These are phyloP conservation scores for Epistrophe grossulariae DNA, from an alignment of 2,888 invertebrate genomes.

Conservation along the genomic window DNA sequence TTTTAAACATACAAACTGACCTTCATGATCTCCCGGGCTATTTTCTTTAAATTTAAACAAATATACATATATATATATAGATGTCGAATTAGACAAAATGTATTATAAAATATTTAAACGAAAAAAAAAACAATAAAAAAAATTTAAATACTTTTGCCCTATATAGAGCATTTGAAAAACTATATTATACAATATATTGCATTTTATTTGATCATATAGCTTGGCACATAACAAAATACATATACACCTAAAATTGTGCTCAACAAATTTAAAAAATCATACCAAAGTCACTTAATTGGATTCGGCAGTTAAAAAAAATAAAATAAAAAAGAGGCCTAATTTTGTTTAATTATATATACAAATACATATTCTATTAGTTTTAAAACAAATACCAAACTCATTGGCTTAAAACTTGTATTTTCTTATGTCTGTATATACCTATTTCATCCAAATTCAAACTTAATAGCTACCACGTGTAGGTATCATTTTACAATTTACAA, in stretches of 20 bases:
- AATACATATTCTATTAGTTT: not conserved
- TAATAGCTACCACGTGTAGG: not conserved
- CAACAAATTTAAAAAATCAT: not conserved
- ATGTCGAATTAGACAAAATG: not conserved
- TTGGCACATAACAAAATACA: not conserved
- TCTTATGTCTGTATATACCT: no score
- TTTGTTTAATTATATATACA: not conserved
- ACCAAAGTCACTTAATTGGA: not conserved
- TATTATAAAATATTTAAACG: not conserved
- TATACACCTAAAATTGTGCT: not conserved
- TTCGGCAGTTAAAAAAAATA: not conserved
- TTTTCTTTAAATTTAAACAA: no score
- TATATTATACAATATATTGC: not conserved
- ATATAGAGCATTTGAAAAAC: not conserved
- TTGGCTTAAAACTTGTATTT: not conserved
- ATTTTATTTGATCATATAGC: not conserved
- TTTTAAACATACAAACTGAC: no score
- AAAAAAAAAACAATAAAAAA: not conserved
- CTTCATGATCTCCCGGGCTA: no score
- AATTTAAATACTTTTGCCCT: not conserved
- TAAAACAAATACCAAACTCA: not conserved
- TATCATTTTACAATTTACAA: not conserved
- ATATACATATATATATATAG: no score
- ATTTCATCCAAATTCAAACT: not conserved
- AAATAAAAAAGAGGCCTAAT: not conserved